Percentiles rank a stretch among this genome's conserved stretches.
Evolutionary conservation across 1,140 invertebrate genomes (phyloP).

Genomic region (Dendroctonus valens): DNA sequence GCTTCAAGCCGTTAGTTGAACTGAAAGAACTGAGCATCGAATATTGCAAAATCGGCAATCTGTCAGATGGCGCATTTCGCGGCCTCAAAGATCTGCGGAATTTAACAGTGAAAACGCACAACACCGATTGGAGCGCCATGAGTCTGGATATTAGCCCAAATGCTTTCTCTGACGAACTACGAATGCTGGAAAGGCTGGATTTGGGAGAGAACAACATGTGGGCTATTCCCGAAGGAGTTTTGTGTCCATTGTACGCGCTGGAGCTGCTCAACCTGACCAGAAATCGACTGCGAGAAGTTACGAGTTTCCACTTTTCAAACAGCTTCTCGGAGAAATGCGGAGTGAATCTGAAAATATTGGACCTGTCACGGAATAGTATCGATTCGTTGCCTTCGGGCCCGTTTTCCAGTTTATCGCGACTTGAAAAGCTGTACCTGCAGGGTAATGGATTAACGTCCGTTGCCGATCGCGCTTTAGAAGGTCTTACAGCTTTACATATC

Average conservation of each 20-base stretch:
- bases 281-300: constrained; percentile 76
- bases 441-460: constrained; percentile 72
- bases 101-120: constrained; percentile 83
- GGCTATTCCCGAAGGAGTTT: constrained; percentile 75
- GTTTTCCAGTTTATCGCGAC: constrained; percentile 63
- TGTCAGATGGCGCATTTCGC: constrained; percentile 80
- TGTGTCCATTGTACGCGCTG: constrained; percentile 76
- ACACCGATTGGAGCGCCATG: constrained; percentile 85
- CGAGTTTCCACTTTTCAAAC: constrained; percentile 71
- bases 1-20: constrained; percentile 79
- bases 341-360: constrained; percentile 69
- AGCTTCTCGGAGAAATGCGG: constrained; percentile 66
- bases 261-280: constrained; percentile 77
- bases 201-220: constrained; percentile 86
- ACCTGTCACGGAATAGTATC: constrained; percentile 81
- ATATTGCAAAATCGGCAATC: constrained; percentile 85
- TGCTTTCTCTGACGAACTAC: constrained; percentile 72
- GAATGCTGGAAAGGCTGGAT: constrained; percentile 75
- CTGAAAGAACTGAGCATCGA: constrained; percentile 82
- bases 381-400: constrained; percentile 73
- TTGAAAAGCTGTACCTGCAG: constrained; percentile 62
- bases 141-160: constrained; percentile 73
- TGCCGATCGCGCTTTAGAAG: constrained; percentile 78
- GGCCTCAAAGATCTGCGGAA: constrained; percentile 78
- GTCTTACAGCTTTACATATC: constrained; percentile 70